Evolutionary conservation across 2,797 vertebrate species (phyloP).

Genomic region (Petrocephalus schoutedeni): DNA sequence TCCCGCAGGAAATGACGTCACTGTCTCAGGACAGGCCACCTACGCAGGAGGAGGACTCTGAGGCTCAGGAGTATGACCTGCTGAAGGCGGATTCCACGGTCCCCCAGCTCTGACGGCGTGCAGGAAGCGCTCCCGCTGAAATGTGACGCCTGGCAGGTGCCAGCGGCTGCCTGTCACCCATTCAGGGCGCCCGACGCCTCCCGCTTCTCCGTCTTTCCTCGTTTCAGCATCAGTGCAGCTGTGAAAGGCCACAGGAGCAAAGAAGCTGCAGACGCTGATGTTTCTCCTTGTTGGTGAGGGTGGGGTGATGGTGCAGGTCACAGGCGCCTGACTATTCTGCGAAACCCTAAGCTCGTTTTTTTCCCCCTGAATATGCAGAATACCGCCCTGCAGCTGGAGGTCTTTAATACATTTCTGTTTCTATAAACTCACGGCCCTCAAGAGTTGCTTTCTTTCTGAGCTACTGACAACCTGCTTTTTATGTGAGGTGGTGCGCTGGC

Average conservation of each 20-base stretch:
- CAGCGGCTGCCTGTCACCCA: neutral
- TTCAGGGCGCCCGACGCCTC: neutral
- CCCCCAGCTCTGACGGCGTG: neutral
- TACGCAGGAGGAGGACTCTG: neutral
- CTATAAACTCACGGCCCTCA: no score
- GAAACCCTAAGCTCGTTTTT: neutral
- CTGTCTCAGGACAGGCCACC: neutral
- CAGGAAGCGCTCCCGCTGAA: neutral
- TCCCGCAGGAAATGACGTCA: neutral
- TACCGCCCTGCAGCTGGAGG: no score
- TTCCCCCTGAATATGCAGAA: neutral
- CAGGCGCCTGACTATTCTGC: neutral
- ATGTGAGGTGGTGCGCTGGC: no score
- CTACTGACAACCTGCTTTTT: no score
- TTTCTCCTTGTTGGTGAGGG: neutral
- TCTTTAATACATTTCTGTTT: no score
- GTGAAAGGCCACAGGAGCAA: neutral
- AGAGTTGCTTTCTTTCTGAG: no score
- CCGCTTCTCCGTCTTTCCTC: neutral
- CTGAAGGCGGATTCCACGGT: constrained; percentile 32
- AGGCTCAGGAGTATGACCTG: constrained; percentile 54
- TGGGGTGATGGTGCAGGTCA: neutral
- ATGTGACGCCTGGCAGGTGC: neutral
- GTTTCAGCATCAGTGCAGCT: neutral
- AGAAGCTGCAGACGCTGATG: neutral